These are phyloP conservation scores for Aelia acuminata DNA, from an alignment of 2,888 invertebrate genomes.

Conservation along the genomic window DNA sequence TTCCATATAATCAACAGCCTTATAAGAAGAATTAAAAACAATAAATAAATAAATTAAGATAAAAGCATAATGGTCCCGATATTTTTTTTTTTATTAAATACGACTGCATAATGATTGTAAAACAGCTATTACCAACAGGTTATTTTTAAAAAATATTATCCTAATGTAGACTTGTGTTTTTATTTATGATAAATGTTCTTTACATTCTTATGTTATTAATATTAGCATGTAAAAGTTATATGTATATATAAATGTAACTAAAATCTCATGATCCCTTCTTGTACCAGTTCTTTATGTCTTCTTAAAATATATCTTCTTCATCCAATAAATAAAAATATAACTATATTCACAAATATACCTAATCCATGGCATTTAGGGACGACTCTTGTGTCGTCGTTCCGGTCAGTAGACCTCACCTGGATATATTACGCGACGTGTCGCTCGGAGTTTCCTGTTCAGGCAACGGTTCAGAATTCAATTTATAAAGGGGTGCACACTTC, in stretches of 20 bases:
- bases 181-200: conserved; percentile 21
- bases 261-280: conserved; percentile 40
- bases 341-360: conserved; percentile 12
- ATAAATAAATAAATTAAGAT: not conserved
- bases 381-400: not conserved
- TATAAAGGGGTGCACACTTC: conserved; percentile 72
- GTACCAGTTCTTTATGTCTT: not conserved
- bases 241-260: conserved; percentile 2
- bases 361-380: conserved; percentile 25
- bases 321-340: conserved; percentile 21
- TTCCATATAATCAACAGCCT: not conserved
- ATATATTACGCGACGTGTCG: conserved; percentile 56
- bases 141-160: conserved; percentile 33
- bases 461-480: conserved; percentile 63
- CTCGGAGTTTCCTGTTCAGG: conserved; percentile 56
- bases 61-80: conserved; percentile 16
- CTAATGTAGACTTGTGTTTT: not conserved
- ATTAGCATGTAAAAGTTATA: not conserved
- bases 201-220: conserved; percentile 10
- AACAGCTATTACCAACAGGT: conserved; percentile 3
- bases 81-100: not conserved
- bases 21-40: not conserved
- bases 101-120: conserved; percentile 10
- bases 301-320: conserved; percentile 16
- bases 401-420: conserved; percentile 47